phyloP scores from a whole-genome alignment of 2,797 vertebrate species.

The Chiloscyllium punctatum region DNA sequence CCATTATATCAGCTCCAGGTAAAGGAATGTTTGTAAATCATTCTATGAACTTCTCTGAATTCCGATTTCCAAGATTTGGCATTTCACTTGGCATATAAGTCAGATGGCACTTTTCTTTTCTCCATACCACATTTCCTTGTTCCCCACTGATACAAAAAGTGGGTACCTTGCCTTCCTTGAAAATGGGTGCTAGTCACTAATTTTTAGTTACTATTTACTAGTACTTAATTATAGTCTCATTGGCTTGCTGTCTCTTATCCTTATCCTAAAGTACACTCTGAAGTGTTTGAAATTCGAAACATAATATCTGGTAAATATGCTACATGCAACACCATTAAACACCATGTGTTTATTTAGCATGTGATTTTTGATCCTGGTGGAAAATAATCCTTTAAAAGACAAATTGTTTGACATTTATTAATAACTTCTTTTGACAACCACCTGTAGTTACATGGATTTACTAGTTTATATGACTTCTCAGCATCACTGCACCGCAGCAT shows the following conservation, averaged over 20 bases:
- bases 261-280: not conserved
- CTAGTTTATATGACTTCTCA: not conserved
- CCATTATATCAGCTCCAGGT: too few species aligned
- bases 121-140: not conserved
- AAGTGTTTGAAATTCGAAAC: not conserved
- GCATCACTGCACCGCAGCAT: too few species aligned
- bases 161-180: not conserved
- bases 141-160: too few species aligned
- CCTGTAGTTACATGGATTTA: not conserved
- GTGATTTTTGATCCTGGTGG: not conserved
- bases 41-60: too few species aligned
- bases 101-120: not conserved
- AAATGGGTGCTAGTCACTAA: not conserved
- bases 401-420: not conserved
- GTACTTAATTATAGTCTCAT: not conserved
- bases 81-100: not conserved
- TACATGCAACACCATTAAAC: too few species aligned
- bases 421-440: not conserved
- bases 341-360: not conserved
- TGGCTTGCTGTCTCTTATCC: too few species aligned
- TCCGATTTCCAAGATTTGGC: too few species aligned
- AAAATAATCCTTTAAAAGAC: not conserved
- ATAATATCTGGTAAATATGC: not conserved
- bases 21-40: not conserved
- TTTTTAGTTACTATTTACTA: too few species aligned